Evolutionary conservation across 2,113 vertebrate species (phyloP).

Genomic region (Microtus oregoni): DNA sequence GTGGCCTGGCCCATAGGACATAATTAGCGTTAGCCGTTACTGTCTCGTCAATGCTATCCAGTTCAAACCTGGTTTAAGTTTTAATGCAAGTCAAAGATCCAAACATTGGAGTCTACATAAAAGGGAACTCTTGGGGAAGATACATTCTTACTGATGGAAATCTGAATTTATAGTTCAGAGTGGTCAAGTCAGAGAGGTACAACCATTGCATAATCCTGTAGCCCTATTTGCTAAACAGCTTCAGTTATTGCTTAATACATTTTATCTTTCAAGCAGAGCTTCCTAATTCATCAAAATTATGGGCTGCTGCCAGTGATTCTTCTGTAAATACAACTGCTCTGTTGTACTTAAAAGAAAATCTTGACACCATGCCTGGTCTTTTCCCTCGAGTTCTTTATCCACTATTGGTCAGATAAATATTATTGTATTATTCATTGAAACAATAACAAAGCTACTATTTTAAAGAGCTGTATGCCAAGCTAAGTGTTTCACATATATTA

Average conservation of each 20-base stretch:
- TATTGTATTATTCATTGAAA: constrained; percentile 74
- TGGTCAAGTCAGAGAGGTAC: constrained; percentile 21
- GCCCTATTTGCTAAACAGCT: constrained; percentile 45
- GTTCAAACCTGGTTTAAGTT: background rate
- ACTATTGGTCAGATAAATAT: constrained; percentile 77
- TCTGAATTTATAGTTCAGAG: constrained; percentile 66
- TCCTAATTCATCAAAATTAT: constrained; percentile 79
- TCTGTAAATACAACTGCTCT: constrained; percentile 76
- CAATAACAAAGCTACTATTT: constrained; percentile 75
- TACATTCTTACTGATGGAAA: constrained; percentile 21
- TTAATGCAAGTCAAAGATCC: background rate
- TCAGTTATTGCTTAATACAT: constrained; percentile 62
- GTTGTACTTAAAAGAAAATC: constrained; percentile 43
- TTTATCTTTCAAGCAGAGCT: constrained; percentile 76
- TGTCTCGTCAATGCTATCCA: background rate
- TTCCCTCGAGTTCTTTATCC: constrained; percentile 72
- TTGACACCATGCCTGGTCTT: constrained; percentile 74
- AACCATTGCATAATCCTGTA: constrained; percentile 54
- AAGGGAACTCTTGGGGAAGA: background rate
- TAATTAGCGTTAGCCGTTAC: background rate
- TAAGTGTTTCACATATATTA: constrained; percentile 54
- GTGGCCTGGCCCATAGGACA: background rate
- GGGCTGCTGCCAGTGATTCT: constrained; percentile 73
- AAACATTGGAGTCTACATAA: constrained; percentile 17
- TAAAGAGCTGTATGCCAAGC: constrained; percentile 60